Evolutionary conservation across 2,113 vertebrate species (phyloP).

Genomic region (Microcebus lehilahytsara): DNA sequence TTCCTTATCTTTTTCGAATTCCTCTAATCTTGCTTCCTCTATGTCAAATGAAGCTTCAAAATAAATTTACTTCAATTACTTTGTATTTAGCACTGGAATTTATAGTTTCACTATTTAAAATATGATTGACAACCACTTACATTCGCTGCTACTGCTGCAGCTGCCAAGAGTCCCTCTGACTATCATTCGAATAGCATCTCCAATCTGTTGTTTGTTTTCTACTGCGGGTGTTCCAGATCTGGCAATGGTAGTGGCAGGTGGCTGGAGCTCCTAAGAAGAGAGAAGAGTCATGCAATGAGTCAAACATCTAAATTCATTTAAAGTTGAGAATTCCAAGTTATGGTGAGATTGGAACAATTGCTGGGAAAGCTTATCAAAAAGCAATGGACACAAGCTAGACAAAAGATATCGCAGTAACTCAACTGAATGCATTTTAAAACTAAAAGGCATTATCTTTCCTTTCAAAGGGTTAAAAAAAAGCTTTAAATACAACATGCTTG

Average conservation of each 20-base stretch:
- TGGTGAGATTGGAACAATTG: background rate
- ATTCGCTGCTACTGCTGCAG: slow-evolving; percentile 98
- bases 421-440: background rate
- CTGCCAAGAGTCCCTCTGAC: slow-evolving; percentile 97
- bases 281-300: slow-evolving; percentile 42
- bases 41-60: background rate
- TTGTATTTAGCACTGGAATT: background rate
- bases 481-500: background rate
- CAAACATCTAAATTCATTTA: background rate
- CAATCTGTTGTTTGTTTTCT: slow-evolving; percentile 89
- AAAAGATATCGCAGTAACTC: background rate
- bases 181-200: slow-evolving; percentile 95
- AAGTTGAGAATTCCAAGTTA: background rate
- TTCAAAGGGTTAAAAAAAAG: background rate
- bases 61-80: background rate
- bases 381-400: background rate
- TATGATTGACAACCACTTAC: slow-evolving; percentile 83
- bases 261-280: slow-evolving; percentile 89
- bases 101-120: background rate
- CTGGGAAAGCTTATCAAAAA: slow-evolving; percentile 41
- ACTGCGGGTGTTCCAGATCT: slow-evolving; percentile 86
- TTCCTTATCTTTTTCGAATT: background rate
- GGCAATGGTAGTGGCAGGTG: slow-evolving; percentile 82
- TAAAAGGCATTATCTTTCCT: background rate
- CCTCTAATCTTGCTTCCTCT: background rate